A percentile compares a stretch with the other conserved stretches of the same genome.
Evolutionary conservation across 2,888 invertebrate genomes (phyloP).

Genomic region (Caenorhabditis becei): DNA sequence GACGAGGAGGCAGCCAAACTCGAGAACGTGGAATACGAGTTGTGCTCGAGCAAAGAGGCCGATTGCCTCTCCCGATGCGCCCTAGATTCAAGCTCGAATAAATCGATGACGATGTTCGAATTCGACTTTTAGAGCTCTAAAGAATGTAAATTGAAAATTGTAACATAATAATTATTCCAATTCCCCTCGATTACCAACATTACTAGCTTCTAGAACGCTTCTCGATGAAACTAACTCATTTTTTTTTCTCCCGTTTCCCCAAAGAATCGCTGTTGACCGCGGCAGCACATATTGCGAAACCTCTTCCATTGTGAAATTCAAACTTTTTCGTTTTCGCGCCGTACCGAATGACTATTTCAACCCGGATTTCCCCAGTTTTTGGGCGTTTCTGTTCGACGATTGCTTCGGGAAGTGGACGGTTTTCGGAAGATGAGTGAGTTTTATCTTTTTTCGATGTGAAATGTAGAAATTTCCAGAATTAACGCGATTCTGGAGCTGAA

Average conservation of each 20-base stretch:
- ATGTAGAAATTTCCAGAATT: slow-evolving; percentile 11
- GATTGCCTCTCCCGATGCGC: neutral
- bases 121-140: too few species aligned
- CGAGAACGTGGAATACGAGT: slow-evolving; percentile 9
- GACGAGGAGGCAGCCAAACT: neutral
- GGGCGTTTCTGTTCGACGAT: slow-evolving; percentile 12
- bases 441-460: neutral
- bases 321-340: neutral
- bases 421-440: slow-evolving; percentile 36
- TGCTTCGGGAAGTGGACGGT: neutral
- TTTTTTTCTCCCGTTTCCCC: too few species aligned
- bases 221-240: too few species aligned
- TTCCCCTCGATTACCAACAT: too few species aligned
- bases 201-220: too few species aligned
- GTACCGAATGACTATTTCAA: neutral
- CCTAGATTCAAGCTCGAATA: neutral
- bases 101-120: neutral
- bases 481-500: slow-evolving; percentile 27
- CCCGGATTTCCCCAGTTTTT: neutral
- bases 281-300: neutral
- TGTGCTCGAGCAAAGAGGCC: neutral
- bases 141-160: too few species aligned
- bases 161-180: too few species aligned
- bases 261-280: neutral
- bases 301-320: too few species aligned